Conservation (phyloP, 1,140 invertebrate genomes). For the Brachionus calyciflorus region DNA sequence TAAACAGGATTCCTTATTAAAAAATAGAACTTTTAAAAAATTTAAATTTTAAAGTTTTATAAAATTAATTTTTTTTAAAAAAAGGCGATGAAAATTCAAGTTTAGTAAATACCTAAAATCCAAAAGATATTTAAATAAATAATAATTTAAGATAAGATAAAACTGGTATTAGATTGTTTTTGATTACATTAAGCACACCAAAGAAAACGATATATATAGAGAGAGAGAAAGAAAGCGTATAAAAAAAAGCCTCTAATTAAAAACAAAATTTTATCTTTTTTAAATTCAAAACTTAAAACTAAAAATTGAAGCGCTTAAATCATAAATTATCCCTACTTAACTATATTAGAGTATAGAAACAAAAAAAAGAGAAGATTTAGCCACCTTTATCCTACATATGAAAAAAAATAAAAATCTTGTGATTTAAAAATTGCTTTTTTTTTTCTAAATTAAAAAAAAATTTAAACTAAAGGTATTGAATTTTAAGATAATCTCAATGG, state of each 20-base stretch:
- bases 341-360: background rate
- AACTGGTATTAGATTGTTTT: constrained; percentile 20
- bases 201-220: too few species aligned
- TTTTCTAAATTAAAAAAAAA: constrained; percentile 18
- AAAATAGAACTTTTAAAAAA: too few species aligned
- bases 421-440: constrained; percentile 27
- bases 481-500: constrained; percentile 44
- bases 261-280: constrained; percentile 41
- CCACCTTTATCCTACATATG: constrained; percentile 28
- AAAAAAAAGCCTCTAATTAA: constrained; percentile 20
- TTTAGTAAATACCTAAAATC: background rate
- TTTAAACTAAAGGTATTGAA: constrained; percentile 27
- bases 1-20: too few species aligned
- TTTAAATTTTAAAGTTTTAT: too few species aligned
- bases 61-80: too few species aligned
- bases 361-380: constrained; percentile 12
- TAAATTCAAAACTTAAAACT: background rate
- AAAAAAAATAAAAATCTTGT: constrained; percentile 7
- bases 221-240: too few species aligned
- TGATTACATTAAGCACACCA: constrained; percentile 30
- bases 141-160: background rate
- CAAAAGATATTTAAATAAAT: background rate
- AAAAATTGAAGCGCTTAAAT: background rate
- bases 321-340: constrained; percentile 28
- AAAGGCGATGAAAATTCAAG: background rate